phyloP scores from a whole-genome alignment of 2,888 invertebrate genomes.

The Tenthredo mesomela region DNA sequence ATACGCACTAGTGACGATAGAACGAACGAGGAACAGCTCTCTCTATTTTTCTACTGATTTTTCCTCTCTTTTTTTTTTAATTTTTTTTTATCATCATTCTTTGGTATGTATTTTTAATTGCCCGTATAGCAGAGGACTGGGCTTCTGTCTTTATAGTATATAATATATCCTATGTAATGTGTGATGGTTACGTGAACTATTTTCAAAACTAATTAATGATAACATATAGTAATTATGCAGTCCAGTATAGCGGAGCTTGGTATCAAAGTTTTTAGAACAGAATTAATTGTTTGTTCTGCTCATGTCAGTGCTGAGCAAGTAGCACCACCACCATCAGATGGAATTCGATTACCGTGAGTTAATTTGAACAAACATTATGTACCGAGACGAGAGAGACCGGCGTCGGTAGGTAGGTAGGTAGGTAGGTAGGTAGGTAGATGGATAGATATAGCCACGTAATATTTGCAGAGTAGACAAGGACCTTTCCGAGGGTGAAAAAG shows the following conservation, averaged over 20 bases:
- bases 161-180: background rate
- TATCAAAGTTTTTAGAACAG: slow-evolving; percentile 14
- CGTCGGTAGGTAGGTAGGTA: background rate
- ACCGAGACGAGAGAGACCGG: background rate
- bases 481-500: slow-evolving; percentile 37
- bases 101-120: background rate
- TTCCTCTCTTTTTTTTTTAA: too few relatives aligned
- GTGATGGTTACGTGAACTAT: background rate
- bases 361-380: slow-evolving; percentile 46
- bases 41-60: too few relatives aligned
- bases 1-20: too few relatives aligned
- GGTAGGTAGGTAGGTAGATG: background rate
- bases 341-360: slow-evolving; percentile 44
- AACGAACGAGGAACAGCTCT: background rate
- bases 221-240: slow-evolving; percentile 12
- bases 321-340: background rate
- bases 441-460: slow-evolving; percentile 8
- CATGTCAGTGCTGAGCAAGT: slow-evolving; percentile 21
- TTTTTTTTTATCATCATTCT: background rate
- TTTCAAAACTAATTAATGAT: slow-evolving; percentile 10
- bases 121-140: background rate
- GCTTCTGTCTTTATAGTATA: background rate
- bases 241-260: background rate
- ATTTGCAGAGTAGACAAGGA: slow-evolving; percentile 46
- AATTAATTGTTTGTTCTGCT: slow-evolving; percentile 42